Evolutionary conservation across 2,113 vertebrate species (phyloP).

Genomic region (human (Homo sapiens)): DNA sequence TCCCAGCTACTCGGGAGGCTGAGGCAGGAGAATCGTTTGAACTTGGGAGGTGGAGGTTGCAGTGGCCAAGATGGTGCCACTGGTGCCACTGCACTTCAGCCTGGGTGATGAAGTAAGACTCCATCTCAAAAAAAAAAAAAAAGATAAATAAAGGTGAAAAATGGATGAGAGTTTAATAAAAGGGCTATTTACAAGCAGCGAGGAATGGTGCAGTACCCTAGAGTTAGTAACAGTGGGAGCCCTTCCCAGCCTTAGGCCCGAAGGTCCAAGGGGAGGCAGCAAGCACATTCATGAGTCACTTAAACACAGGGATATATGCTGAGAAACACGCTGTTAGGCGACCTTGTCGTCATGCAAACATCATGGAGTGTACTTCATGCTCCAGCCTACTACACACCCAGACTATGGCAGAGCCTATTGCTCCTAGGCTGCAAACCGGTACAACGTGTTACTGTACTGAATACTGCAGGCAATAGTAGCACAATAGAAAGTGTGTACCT

Average conservation of each 20-base stretch:
- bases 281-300: neutral
- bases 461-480: neutral
- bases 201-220: neutral
- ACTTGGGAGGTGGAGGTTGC: too few species aligned
- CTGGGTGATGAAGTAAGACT: too few species aligned
- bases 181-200: neutral
- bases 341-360: neutral
- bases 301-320: neutral
- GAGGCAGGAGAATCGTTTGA: too few species aligned
- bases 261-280: neutral
- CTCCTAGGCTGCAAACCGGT: neutral
- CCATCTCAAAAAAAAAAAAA: too few species aligned
- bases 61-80: too few species aligned
- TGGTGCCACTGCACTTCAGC: too few species aligned
- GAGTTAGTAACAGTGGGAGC: neutral
- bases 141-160: neutral
- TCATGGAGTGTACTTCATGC: neutral
- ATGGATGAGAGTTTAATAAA: neutral
- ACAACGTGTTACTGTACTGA: neutral
- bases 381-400: neutral
- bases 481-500: neutral
- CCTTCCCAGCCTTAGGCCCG: rapidly evolving
- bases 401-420: neutral
- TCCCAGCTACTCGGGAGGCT: too few species aligned
- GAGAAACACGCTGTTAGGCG: neutral